These are phyloP conservation scores for Drosophila equinoxialis DNA, from an alignment of 1,140 invertebrate species.

Conservation along the genomic window DNA sequence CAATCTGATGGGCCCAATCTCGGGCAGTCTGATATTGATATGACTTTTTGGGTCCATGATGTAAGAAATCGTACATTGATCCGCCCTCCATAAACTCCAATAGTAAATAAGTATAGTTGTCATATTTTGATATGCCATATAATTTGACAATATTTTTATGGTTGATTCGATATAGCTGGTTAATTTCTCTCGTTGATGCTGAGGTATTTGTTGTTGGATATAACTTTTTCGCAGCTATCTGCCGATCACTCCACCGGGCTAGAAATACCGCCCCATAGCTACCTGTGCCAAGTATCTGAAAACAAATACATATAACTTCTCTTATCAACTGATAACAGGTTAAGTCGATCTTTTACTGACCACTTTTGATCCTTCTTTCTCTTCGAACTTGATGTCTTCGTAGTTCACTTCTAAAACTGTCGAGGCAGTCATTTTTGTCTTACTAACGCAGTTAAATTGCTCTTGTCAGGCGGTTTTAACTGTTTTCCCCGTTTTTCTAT, in stretches of 20 bases:
- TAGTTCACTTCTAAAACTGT: background rate
- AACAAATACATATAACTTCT: background rate
- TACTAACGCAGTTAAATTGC: background rate
- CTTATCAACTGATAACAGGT: background rate
- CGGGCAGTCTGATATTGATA: constrained; percentile 93
- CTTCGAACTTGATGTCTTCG: background rate
- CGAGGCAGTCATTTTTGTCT: background rate
- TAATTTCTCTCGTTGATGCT: constrained; percentile 86
- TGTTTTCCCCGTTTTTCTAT: background rate
- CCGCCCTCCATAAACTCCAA: constrained; percentile 99
- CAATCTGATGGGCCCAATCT: constrained; percentile 96
- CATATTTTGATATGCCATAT: constrained; percentile 92
- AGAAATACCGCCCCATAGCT: background rate
- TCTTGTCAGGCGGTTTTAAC: background rate
- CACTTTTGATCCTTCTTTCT: background rate
- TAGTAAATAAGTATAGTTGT: constrained; percentile 91
- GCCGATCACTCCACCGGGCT: background rate
- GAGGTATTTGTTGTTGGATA: background rate
- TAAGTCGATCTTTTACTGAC: too few relatives aligned
- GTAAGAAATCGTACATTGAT: constrained; percentile 95
- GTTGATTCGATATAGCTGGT: constrained; percentile 92
- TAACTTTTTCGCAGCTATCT: background rate
- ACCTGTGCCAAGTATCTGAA: background rate
- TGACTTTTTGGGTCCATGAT: constrained; percentile 92
- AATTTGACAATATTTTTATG: constrained; percentile 97